Evolutionary conservation across 2,113 vertebrate genomes (phyloP), one percentile per base, ranked within the genome.

Genomic region (Tragelaphus imberbis): DNA sequence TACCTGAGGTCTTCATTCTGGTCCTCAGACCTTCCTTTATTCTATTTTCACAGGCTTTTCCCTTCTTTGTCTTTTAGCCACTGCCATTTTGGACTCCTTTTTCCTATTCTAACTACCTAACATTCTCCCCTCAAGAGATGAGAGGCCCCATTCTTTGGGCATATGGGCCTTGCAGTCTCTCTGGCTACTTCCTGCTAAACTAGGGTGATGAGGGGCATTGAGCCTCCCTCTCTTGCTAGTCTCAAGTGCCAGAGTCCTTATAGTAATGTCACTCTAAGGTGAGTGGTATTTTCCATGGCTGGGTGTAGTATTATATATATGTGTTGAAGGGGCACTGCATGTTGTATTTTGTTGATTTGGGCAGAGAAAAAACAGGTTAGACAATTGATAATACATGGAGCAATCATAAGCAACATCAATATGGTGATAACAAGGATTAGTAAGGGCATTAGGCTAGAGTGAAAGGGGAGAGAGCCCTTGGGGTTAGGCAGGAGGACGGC

Each of bases 61-160:
- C n/a, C 2, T 36, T 71, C 4, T 36, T 68, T 71, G 17, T 71
- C 17, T 71, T n/a, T 71, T 71, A 63, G 28, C 6, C 61, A 21
- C 33, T 68, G 33, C 65, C 33, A 11, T 21, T 68, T 21, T 68
- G 65, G 17, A 68, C 65, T 36, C 65, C 65, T 10, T 36, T 68
- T 68, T 68, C n/a, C 17, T 68, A 36, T 36, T 68, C 33, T 21
- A 21, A 71, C 17, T 36, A 71, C 9, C 65, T 71, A 36, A 36
- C 65, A 71, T 36, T 71, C 17, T 19, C 17, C 2, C 4, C 17
- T 71, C 65, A 68, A 71, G 17, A 71, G n/a, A 71, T 36, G 4
- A 19, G 2, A 71, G 9, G 17, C 65, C 17, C 0, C 0, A 71
- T 36, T 36, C 17, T 71, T 11, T 21, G n/a, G n/a, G 65, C 5